A percentile compares a stretch with the other conserved stretches of the same genome.
Conservation (phyloP, 2,797 vertebrate species). For the Momotus momota region DNA sequence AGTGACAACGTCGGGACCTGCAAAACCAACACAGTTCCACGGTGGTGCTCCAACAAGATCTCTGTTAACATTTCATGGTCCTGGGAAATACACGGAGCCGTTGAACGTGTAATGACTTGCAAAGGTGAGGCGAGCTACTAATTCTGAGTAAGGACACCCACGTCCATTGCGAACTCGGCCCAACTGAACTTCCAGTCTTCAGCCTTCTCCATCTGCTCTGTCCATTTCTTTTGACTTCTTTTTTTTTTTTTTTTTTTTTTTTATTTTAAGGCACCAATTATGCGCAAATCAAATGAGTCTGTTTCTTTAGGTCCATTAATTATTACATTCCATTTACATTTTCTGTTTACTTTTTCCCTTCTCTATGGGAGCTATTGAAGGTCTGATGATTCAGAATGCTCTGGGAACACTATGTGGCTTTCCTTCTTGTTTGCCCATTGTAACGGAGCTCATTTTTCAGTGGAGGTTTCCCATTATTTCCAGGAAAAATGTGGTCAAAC, state of each 20-base stretch:
- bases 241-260: conserved; percentile 25
- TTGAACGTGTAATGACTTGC: not conserved
- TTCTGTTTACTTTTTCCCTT: conserved; percentile 66
- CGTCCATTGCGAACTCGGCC: not conserved
- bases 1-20: not conserved
- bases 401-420: conserved; percentile 62
- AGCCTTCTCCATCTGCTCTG: conserved; percentile 33
- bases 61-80: not conserved
- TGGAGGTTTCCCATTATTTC: conserved; percentile 73
- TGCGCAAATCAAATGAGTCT: conserved; percentile 52
- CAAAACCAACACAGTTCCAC: not conserved
- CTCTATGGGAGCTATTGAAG: conserved; percentile 41
- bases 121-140: not conserved
- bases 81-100: not conserved
- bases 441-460: conserved; percentile 76
- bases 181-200: not conserved
- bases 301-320: conserved; percentile 68
- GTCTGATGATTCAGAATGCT: conserved; percentile 47
- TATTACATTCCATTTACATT: conserved; percentile 60
- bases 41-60: not conserved
- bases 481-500: conserved; percentile 72
- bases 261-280: conserved; percentile 32
- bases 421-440: conserved; percentile 74
- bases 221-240: conserved; percentile 3
- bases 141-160: not conserved